Evolutionary conservation across 2,113 vertebrate genomes (phyloP).

Genomic region (Gymnorhina tibicen): DNA sequence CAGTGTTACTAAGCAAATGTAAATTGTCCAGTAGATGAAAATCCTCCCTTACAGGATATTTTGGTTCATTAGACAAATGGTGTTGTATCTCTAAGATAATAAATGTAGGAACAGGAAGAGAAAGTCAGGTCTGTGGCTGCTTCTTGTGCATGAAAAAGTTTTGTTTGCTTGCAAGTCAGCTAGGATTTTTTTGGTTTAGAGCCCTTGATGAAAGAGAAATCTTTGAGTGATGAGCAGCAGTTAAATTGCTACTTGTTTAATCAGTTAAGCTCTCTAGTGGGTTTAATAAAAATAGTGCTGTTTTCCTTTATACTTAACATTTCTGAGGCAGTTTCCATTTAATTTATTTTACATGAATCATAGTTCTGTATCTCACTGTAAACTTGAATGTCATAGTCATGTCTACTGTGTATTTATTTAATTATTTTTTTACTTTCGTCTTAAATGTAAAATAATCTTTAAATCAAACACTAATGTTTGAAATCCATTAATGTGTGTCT

Average conservation of each 20-base stretch:
- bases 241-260: background rate
- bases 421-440: conserved; percentile 9
- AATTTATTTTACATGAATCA: conserved; percentile 6
- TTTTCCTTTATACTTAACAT: background rate
- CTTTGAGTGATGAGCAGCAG: background rate
- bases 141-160: background rate
- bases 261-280: background rate
- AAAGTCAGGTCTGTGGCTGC: background rate
- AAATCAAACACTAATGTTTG: conserved; percentile 31
- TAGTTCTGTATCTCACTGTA: conserved; percentile 22
- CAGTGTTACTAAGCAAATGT: background rate
- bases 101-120: background rate
- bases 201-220: background rate
- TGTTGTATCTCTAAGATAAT: background rate
- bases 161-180: background rate
- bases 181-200: background rate
- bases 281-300: background rate
- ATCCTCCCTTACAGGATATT: background rate
- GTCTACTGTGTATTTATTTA: background rate
- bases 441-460: conserved; percentile 13
- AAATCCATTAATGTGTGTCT: conserved; percentile 31
- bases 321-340: background rate
- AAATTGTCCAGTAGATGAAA: background rate
- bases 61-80: background rate
- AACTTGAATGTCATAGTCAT: background rate